Conservation (phyloP, 2,888 invertebrate genomes). For the Hirtodrosophila histrioides region DNA sequence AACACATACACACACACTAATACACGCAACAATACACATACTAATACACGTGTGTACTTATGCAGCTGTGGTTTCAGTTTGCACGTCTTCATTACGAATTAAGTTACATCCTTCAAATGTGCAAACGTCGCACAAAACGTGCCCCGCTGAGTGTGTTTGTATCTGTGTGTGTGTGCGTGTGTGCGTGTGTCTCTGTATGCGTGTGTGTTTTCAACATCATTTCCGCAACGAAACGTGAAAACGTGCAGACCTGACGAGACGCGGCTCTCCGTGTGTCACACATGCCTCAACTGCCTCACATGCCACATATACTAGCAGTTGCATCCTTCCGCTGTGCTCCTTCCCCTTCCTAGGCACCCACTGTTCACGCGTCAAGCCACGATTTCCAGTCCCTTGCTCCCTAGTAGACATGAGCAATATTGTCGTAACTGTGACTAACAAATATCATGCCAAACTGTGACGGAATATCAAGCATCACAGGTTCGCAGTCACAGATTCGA, state of each 20-base stretch:
- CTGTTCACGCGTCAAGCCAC: too few relatives aligned
- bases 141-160: slow-evolving; percentile 46
- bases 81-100: slow-evolving; percentile 78
- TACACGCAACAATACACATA: too few relatives aligned
- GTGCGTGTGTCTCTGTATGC: slow-evolving; percentile 38
- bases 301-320: slow-evolving; percentile 1
- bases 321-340: too few relatives aligned
- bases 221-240: slow-evolving; percentile 67
- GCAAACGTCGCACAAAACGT: slow-evolving; percentile 72
- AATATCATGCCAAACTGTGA: too few relatives aligned
- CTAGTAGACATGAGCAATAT: too few relatives aligned
- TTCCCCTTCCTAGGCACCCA: too few relatives aligned
- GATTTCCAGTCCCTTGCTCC: too few relatives aligned
- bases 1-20: not conserved
- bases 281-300: slow-evolving; percentile 14
- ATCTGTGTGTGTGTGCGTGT: slow-evolving; percentile 13
- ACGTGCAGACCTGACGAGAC: slow-evolving; percentile 39
- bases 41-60: slow-evolving; percentile 11
- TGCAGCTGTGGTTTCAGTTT: slow-evolving; percentile 48
- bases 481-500: too few relatives aligned
- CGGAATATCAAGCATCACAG: too few relatives aligned
- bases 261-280: slow-evolving; percentile 37
- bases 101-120: slow-evolving; percentile 77
- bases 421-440: too few relatives aligned
- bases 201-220: slow-evolving; percentile 56